Evolutionary conservation across 2,113 vertebrate species (phyloP).

Genomic region (Hiodon tergisus): DNA sequence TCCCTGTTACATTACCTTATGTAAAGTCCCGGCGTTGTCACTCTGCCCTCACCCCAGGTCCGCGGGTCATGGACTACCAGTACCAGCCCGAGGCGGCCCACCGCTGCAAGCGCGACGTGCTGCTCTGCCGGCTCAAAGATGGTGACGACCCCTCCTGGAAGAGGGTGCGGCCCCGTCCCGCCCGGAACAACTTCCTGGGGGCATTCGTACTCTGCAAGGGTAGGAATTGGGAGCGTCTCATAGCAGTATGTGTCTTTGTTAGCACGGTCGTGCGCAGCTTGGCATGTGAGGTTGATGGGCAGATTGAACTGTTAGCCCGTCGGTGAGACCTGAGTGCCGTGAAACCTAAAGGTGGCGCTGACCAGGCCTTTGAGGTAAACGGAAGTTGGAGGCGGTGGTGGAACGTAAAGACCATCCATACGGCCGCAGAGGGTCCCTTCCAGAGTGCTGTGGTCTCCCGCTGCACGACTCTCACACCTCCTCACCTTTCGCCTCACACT

Average conservation of each 20-base stretch:
- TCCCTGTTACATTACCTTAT: not conserved
- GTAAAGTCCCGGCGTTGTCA: too few relatives aligned
- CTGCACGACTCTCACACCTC: not conserved
- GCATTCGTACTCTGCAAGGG: slow-evolving; percentile 98
- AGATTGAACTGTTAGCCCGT: too few relatives aligned
- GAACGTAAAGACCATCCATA: too few relatives aligned
- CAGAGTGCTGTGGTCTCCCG: not conserved
- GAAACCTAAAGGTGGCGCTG: too few relatives aligned
- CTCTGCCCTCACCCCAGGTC: slow-evolving; percentile 57
- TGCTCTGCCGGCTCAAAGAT: slow-evolving; percentile 82
- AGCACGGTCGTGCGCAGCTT: not conserved
- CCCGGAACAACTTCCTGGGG: slow-evolving; percentile 90
- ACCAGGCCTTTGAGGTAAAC: too few relatives aligned
- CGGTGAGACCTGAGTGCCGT: too few relatives aligned
- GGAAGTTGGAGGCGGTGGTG: too few relatives aligned
- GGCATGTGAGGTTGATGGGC: too few relatives aligned
- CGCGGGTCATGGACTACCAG: slow-evolving; percentile 86
- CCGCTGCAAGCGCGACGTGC: slow-evolving; percentile 85
- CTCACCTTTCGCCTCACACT: not conserved
- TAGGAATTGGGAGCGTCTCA: slow-evolving; percentile 37
- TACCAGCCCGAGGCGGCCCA: slow-evolving; percentile 91
- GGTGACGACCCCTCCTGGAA: slow-evolving; percentile 86
- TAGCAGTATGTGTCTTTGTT: not conserved
- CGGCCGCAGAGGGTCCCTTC: too few relatives aligned
- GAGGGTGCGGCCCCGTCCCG: slow-evolving; percentile 87